Percentiles rank a stretch among this genome's conserved stretches.
phyloP scores from a whole-genome alignment of 2,113 vertebrate genomes.

The Chunga burmeisteri region DNA sequence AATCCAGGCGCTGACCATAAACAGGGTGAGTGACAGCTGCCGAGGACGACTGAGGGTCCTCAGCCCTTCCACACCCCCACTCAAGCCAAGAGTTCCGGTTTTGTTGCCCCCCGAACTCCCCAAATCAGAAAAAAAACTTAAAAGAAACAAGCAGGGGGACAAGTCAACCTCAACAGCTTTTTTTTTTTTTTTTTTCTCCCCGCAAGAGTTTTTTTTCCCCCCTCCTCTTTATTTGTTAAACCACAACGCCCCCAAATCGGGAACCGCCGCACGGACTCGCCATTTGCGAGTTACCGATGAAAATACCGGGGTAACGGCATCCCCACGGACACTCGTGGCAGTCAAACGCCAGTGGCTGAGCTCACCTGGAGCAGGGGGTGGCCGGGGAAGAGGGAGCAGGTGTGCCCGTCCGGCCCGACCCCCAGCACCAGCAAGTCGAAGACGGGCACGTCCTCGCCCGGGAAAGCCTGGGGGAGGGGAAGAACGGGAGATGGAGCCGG shows the following conservation, averaged over 20 bases:
- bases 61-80: fast-evolving
- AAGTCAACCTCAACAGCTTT: neutral
- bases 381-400: constrained; percentile 90
- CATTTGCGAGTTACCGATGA: no score
- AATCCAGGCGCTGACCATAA: neutral
- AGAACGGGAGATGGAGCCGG: neutral
- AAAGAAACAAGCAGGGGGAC: no score
- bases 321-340: fast-evolving
- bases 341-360: no score
- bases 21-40: neutral
- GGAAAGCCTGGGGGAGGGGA: constrained; percentile 81
- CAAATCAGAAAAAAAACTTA: no score
- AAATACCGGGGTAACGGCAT: fast-evolving
- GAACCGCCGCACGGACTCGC: no score
- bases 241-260: fast-evolving
- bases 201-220: no score
- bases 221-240: neutral
- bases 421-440: constrained; percentile 91
- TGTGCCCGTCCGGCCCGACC: constrained; percentile 92
- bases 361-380: constrained; percentile 88
- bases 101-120: neutral
- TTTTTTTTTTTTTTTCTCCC: no score
- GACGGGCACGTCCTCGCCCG: constrained; percentile 76
- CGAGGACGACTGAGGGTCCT: no score
- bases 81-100: no score